Conservation (phyloP, 2,797 vertebrate genomes). For the Sebastolobus altivelis region DNA sequence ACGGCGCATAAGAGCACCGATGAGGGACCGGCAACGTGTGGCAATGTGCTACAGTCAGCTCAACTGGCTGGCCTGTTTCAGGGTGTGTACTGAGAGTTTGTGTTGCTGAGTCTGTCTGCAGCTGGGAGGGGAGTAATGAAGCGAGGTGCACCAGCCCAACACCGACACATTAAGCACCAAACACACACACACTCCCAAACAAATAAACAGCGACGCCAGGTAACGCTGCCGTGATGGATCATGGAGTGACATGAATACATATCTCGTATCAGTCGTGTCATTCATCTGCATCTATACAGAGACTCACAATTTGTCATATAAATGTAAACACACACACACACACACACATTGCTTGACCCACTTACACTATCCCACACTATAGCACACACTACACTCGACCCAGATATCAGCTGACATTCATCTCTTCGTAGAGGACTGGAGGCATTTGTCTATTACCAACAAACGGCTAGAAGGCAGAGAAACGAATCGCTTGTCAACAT, state of each 20-base stretch:
- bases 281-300: conserved; percentile 11
- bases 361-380: conserved; percentile 10
- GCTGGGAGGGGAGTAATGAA: conserved; percentile 41
- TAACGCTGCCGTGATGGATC: conserved; percentile 12
- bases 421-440: conserved; percentile 41
- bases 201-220: background rate
- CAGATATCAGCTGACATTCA: conserved; percentile 59
- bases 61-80: conserved; percentile 24
- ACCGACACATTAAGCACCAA: conserved; percentile 10
- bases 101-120: conserved; percentile 23
- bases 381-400: conserved; percentile 33
- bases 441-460: conserved; percentile 54
- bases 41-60: conserved; percentile 72
- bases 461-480: conserved; percentile 28
- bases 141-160: conserved; percentile 3
- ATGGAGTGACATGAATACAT: conserved; percentile 31
- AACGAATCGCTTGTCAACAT: conserved; percentile 68
- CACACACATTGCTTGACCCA: conserved; percentile 50
- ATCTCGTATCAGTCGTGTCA: background rate
- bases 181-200: background rate
- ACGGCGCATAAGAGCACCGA: conserved; percentile 33
- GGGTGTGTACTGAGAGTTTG: conserved; percentile 19
- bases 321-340: conserved; percentile 2
- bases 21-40: conserved; percentile 36
- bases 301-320: conserved; percentile 17